Evolutionary conservation across 2,113 vertebrate species (phyloP).

Genomic region (Cryptoleucopteryx plumbea): DNA sequence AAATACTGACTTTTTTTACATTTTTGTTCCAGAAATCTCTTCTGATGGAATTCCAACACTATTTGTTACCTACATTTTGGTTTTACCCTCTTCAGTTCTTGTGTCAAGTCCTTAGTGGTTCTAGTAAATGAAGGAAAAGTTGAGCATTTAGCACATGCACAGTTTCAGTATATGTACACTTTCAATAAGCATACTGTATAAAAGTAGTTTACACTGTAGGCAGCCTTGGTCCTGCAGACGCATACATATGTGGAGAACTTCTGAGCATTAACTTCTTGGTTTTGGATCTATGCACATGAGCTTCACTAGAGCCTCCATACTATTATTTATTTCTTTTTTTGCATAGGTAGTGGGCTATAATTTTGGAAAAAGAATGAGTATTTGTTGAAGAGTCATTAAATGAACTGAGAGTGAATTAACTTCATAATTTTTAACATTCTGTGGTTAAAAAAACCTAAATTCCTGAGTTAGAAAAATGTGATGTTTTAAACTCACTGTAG

Average conservation of each 20-base stretch:
- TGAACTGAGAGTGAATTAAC: not conserved
- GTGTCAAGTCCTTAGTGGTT: not conserved
- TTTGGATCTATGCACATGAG: not conserved
- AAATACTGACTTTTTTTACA: not conserved
- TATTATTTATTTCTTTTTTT: not conserved
- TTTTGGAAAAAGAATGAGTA: not conserved
- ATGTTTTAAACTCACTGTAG: not conserved
- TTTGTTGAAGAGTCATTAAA: not conserved
- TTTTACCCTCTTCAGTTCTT: not conserved
- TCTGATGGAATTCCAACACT: not conserved
- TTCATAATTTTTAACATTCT: not conserved
- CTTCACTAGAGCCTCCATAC: not conserved
- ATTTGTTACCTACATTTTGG: not conserved
- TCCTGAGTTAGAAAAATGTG: not conserved
- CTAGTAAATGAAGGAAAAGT: not conserved
- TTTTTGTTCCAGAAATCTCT: not conserved
- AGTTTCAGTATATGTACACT: not conserved
- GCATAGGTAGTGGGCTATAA: not conserved
- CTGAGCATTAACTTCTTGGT: not conserved
- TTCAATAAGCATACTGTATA: not conserved
- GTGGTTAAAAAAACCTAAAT: not conserved
- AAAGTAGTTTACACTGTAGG: not conserved
- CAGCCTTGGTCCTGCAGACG: not conserved
- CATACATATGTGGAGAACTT: rapidly evolving
- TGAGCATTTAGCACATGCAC: not conserved